A percentile compares a stretch with the other conserved stretches of the same genome.
Conservation (phyloP, 2,797 vertebrate genomes). For the Cephalopachus bancanus region DNA sequence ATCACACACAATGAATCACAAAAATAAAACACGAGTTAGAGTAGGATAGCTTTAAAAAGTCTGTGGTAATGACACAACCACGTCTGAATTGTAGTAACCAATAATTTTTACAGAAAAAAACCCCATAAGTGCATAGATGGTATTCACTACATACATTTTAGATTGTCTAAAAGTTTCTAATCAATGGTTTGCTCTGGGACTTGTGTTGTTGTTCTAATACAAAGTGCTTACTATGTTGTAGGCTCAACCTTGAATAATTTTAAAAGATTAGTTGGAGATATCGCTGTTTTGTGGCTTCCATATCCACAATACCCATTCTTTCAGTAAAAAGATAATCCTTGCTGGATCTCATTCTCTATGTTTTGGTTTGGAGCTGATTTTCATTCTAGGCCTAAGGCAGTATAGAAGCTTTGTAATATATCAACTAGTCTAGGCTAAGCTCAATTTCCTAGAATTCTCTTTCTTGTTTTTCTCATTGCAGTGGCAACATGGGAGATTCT, state of each 20-base stretch:
- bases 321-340: neutral
- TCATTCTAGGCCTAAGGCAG: neutral
- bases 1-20: neutral
- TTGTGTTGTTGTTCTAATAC: neutral
- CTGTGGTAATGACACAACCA: neutral
- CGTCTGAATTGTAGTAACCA: neutral
- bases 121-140: neutral
- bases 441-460: neutral
- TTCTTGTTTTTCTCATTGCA: neutral
- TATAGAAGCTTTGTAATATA: neutral
- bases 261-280: neutral
- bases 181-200: neutral
- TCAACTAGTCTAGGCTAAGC: neutral
- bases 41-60: neutral
- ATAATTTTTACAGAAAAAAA: neutral
- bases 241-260: neutral
- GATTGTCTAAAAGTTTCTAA: neutral
- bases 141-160: neutral
- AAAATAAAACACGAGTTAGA: neutral
- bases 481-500: neutral
- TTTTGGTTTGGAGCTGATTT: neutral
- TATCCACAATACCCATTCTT: neutral
- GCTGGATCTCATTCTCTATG: neutral
- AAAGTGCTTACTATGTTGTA: neutral
- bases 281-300: neutral